Percentiles rank a stretch among this genome's conserved stretches.
phyloP scores from a whole-genome alignment of 2,888 invertebrate genomes.

The Microdon myrmicae region DNA sequence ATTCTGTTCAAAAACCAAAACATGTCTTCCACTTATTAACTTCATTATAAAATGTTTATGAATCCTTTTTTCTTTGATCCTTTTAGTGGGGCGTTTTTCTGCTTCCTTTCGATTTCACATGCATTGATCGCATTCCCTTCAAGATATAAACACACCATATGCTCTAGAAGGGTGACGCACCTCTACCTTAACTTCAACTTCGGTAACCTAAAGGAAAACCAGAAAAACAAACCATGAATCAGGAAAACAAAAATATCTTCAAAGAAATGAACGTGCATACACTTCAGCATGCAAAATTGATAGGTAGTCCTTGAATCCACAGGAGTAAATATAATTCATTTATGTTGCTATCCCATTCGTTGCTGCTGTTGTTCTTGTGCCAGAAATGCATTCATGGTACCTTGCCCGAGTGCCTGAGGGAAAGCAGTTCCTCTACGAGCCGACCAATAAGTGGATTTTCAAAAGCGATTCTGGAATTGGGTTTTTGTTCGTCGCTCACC shows the following conservation, averaged over 20 bases:
- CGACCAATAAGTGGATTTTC: slow-evolving; percentile 9
- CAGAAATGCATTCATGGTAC: slow-evolving; percentile 26
- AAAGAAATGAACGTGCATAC: slow-evolving; percentile 14
- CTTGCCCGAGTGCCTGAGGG: slow-evolving; percentile 25
- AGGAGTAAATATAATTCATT: slow-evolving; percentile 31
- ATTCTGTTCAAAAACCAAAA: no score
- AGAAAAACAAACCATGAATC: slow-evolving; percentile 9
- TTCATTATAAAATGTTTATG: no score
- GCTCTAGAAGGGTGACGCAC: no score
- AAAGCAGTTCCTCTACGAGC: slow-evolving; percentile 32
- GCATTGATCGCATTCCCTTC: no score
- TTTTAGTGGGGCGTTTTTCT: no score
- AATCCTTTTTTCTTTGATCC: no score
- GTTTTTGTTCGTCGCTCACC: slow-evolving; percentile 24
- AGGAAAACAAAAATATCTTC: slow-evolving; percentile 8
- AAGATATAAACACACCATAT: no score
- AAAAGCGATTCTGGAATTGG: slow-evolving; percentile 42
- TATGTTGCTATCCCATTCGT: background rate
- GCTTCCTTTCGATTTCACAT: no score
- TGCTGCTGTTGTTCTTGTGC: slow-evolving; percentile 12
- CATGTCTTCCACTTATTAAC: no score
- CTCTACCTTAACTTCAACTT: no score
- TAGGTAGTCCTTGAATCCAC: slow-evolving; percentile 3
- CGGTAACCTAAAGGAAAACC: no score
- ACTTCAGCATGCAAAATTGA: slow-evolving; percentile 29